Evolutionary conservation across 2,797 vertebrate species (phyloP), one percentile per base, ranked within the genome.

Genomic region (Anniella stebbinsi): DNA sequence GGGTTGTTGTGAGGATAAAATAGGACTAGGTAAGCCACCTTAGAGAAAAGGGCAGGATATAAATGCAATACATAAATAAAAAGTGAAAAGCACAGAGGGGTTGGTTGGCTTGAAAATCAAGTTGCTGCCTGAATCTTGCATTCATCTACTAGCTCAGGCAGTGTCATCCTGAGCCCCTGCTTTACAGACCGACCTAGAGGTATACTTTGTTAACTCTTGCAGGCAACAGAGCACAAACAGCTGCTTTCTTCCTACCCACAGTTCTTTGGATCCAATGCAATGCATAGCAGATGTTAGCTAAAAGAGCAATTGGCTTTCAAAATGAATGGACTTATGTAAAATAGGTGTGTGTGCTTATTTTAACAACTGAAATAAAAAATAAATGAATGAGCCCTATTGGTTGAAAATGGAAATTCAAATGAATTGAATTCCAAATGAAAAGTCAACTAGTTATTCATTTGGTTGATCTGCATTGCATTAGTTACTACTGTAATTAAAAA

Each of bases 401-500:
- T 75, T 87, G 45, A 60, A 67, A 67, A 67, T 51, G 45, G 60
- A 36, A 87, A 80, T 78, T 78, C 33, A 87, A 51, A 10, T n/a
- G 12, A 66, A 87, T 80, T 1, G 73, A 48, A 80, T 51, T 80
- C 45, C 63, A 80, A 69, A 80, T 80, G 45, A 69, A 80, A 75
- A 87, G 78, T 25, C 15, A 12, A 87, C 33, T 77, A 54, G 18
- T 60, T 60, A 45, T 8, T 86, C 72, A 48, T 76, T 78, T 60
- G 60, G 48, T 87, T 87, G 36, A 86, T 73, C 41, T 86, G n/a
- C 9, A 60, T 60, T 87, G 67, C 63, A 78, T 80, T 67, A 51
- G 6, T 80, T 78, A 51, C 86, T 51, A n/a, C 10, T 41, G 23
- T 33, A 48, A 48, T 66, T 4, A 51, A 80, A 80, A 87, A n/a